phyloP scores from a whole-genome alignment of 2,113 vertebrate genomes.

The Petroica traversi region DNA sequence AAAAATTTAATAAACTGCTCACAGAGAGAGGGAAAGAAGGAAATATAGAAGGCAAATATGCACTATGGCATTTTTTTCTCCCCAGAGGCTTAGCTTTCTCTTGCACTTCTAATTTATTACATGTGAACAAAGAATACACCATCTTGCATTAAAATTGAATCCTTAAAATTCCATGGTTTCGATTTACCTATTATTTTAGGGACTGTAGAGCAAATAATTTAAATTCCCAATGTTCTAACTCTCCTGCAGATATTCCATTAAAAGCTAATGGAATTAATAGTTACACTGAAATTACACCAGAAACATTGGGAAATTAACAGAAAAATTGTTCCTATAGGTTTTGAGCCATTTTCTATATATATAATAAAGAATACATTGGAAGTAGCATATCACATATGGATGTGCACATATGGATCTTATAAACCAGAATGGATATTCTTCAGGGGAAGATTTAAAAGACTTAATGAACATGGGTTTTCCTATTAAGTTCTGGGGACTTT shows the following conservation, averaged over 20 bases:
- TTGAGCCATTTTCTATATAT: not conserved
- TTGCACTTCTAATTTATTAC: not conserved
- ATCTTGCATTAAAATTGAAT: not conserved
- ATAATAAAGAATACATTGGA: not conserved
- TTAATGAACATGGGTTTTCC: not conserved
- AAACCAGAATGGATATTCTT: not conserved
- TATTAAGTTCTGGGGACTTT: not conserved
- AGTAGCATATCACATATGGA: fast-evolving
- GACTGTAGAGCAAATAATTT: not conserved
- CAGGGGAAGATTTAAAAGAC: not conserved
- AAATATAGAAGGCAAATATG: not conserved
- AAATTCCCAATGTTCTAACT: not conserved
- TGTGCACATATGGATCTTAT: not conserved
- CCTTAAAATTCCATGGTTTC: not conserved
- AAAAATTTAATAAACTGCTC: not conserved
- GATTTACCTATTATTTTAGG: not conserved
- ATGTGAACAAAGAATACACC: not conserved
- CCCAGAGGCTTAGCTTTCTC: not conserved
- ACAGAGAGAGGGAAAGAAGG: not conserved
- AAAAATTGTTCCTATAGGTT: not conserved
- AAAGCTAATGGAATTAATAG: not conserved
- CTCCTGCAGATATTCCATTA: not conserved
- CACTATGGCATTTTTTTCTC: not conserved
- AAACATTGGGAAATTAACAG: not conserved
- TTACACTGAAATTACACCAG: not conserved